phyloP scores from a whole-genome alignment of 2,888 invertebrate species.

The Zaprionus obscuricornis region DNA sequence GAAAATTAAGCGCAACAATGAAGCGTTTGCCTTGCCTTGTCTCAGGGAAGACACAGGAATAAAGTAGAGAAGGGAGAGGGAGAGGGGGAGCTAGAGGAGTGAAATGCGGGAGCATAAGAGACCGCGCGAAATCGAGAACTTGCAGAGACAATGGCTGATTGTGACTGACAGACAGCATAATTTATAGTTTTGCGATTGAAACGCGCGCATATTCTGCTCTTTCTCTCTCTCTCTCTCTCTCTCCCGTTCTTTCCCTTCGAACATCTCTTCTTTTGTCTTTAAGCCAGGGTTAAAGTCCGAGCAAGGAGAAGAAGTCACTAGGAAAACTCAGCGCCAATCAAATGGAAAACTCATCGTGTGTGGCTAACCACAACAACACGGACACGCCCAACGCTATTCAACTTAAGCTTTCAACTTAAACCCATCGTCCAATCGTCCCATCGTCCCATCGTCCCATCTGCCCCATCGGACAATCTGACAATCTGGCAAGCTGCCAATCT shows the following conservation, averaged over 20 bases:
- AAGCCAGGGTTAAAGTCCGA: constrained; percentile 12
- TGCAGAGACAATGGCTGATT: constrained; percentile 55
- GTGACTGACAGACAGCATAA: constrained; percentile 61
- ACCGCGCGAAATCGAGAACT: constrained; percentile 61
- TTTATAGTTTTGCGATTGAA: constrained; percentile 55
- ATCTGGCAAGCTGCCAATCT: too few species aligned
- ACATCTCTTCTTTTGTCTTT: too few species aligned
- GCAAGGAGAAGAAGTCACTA: too few species aligned
- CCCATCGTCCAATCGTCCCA: too few species aligned
- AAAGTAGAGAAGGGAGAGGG: not conserved
- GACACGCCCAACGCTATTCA: constrained; percentile 8
- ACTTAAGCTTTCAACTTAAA: constrained; percentile 38
- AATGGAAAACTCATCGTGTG: constrained; percentile 61
- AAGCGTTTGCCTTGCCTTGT: too few species aligned
- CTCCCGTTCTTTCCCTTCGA: too few species aligned
- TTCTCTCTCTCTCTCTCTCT: too few species aligned
- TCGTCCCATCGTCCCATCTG: too few species aligned
- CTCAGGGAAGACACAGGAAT: constrained; percentile 2
- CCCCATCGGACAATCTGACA: too few species aligned
- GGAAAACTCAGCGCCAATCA: constrained; percentile 53
- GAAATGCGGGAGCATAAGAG: not conserved
- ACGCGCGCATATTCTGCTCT: too few species aligned
- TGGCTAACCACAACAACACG: constrained; percentile 53
- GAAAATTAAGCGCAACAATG: constrained; percentile 32
- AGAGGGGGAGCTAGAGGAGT: not conserved